Evolutionary conservation across 2,888 invertebrate genomes (phyloP), one percentile per base, ranked within the genome.

Genomic region (Rhingia rostrata): DNA sequence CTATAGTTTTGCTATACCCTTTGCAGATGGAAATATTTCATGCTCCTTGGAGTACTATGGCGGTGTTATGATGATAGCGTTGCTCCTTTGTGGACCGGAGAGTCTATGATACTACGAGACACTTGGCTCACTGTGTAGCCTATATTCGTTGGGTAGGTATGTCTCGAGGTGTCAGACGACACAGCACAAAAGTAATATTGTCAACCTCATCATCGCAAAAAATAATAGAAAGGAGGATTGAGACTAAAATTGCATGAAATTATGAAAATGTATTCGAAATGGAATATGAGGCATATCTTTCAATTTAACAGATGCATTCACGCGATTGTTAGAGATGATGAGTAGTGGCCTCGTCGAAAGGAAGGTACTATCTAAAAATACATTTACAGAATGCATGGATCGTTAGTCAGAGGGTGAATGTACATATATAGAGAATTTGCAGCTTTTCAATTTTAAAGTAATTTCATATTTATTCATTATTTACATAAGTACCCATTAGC

Each of bases 251-350:
- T 51, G 66, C 43, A 61, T 66, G 70, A 70, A 70, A 70, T 66
- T 69, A 73, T 69, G 81, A 82, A 72, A 72, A 56, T 66, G 51
- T 60, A 63, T 41, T 66, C 54, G 66, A 53, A 72, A 49, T 90
- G 97, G 97, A 89, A 96, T 97, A 96, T 96, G 90, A 93, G 49
- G 61, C 64, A 73, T 75, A 66, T 67, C 63, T 74, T 74, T 82
- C 58, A 82, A 72, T 82, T 77, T 72, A 56, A 51, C 43, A 56
- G 33, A 73, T 61, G 82, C 70, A 82, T 66, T 35, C 81, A 77
- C 51, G 70, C 54, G 49, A 53, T 63, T 66, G 47, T 61, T 47
- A 33, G 39, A 53, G 41, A 54, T 39, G 61, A 60, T 43, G 49
- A 60, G 51, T 41, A 43, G 51, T 64, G 51, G 33, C 9, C 39